Percentiles rank a stretch among this genome's conserved stretches.
Conservation (phyloP, 2,797 vertebrate species). For the Cossypha heuglini region DNA sequence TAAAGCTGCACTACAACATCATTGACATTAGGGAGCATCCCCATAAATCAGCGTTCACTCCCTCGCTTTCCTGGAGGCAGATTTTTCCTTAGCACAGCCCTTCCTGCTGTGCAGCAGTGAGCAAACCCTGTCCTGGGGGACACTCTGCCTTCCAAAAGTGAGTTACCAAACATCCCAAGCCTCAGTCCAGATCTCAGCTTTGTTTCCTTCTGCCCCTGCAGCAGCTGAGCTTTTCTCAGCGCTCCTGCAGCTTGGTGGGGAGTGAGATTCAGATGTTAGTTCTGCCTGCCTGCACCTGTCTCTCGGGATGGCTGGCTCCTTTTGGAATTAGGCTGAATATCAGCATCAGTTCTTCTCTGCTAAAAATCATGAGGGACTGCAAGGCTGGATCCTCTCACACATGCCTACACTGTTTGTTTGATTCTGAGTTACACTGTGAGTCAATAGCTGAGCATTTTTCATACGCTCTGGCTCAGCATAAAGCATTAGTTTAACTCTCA, state of each 20-base stretch:
- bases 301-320: background rate
- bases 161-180: background rate
- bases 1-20: background rate
- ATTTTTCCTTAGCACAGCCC: background rate
- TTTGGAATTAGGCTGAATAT: background rate
- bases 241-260: rapidly evolving
- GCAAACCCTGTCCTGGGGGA: rapidly evolving
- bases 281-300: background rate
- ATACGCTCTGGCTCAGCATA: background rate
- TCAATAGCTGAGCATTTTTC: background rate
- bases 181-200: background rate
- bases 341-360: background rate
- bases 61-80: rapidly evolving
- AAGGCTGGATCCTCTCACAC: background rate
- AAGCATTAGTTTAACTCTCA: background rate
- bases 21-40: rapidly evolving
- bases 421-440: background rate
- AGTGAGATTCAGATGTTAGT: background rate
- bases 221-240: background rate
- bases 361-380: background rate
- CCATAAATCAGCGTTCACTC: background rate
- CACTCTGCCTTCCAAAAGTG: rapidly evolving
- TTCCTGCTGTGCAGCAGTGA: rapidly evolving
- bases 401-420: background rate
- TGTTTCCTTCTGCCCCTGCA: background rate